A percentile compares a stretch with the other conserved stretches of the same genome.
These are phyloP conservation scores for Oncorhynchus masou DNA, from an alignment of 2,113 vertebrate species.

Conservation along the genomic window DNA sequence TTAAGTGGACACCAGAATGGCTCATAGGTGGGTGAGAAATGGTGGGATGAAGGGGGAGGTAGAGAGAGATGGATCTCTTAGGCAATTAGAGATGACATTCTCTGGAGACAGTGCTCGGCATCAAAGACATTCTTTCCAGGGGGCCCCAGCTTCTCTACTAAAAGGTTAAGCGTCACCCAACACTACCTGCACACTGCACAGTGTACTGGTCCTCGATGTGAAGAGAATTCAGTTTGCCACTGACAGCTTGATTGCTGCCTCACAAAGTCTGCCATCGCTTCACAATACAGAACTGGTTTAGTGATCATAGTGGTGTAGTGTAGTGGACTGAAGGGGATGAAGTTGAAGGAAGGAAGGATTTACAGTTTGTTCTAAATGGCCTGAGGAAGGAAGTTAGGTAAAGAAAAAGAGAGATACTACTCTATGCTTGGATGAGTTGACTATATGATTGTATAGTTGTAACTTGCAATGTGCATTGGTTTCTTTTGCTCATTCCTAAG, in stretches of 20 bases:
- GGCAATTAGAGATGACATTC: constrained; percentile 29
- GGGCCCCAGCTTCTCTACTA: background rate
- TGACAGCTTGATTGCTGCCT: background rate
- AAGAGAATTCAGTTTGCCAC: background rate
- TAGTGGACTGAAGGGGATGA: too few species aligned
- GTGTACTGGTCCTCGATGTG: background rate
- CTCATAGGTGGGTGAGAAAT: background rate
- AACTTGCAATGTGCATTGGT: too few species aligned
- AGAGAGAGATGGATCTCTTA: constrained; percentile 3
- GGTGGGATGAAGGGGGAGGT: background rate
- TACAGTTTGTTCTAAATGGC: too few species aligned
- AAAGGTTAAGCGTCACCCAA: background rate
- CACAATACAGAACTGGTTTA: background rate
- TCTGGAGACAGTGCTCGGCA: constrained; percentile 6
- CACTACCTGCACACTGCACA: background rate
- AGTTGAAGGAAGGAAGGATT: too few species aligned
- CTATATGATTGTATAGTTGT: too few species aligned
- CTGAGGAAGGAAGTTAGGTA: too few species aligned
- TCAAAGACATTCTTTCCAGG: constrained; percentile 11
- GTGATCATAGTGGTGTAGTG: background rate
- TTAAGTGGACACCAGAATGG: background rate
- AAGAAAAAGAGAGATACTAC: too few species aligned
- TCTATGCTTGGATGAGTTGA: too few species aligned
- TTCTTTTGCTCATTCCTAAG: too few species aligned
- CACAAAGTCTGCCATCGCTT: background rate